A percentile compares a stretch with the other conserved stretches of the same genome.
Conservation (phyloP, 2,113 vertebrate genomes). For the Apaloderma vittatum region DNA sequence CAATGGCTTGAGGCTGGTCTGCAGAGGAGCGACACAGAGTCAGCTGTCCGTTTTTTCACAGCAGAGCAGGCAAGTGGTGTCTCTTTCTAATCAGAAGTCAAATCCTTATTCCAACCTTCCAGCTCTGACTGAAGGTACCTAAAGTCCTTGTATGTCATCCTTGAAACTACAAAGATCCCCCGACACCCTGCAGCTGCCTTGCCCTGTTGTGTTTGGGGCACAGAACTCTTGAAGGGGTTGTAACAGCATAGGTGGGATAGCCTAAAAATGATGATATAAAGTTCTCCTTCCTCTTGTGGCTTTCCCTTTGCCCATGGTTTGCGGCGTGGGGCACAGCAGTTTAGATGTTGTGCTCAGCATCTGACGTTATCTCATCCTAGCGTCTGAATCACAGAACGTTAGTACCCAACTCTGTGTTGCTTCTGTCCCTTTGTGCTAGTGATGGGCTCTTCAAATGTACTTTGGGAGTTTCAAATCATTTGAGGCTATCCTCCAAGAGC, state of each 20-base stretch:
- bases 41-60: neutral
- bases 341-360: fast-evolving
- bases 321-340: neutral
- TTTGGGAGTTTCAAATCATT: neutral
- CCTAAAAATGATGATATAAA: neutral
- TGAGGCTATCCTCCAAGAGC: neutral
- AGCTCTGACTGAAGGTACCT: neutral
- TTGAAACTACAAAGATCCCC: too few relatives aligned
- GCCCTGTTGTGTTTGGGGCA: neutral
- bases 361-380: fast-evolving
- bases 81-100: neutral
- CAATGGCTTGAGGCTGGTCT: neutral
- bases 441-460: fast-evolving
- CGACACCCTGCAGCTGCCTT: too few relatives aligned
- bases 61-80: neutral
- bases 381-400: neutral
- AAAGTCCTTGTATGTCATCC: neutral
- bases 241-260: neutral
- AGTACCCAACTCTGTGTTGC: neutral
- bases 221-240: neutral
- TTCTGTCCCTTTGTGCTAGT: neutral
- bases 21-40: neutral
- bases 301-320: neutral
- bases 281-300: neutral
- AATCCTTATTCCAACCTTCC: neutral